Conservation (phyloP, 1,140 invertebrate genomes). For the Galendromus occidentalis region DNA sequence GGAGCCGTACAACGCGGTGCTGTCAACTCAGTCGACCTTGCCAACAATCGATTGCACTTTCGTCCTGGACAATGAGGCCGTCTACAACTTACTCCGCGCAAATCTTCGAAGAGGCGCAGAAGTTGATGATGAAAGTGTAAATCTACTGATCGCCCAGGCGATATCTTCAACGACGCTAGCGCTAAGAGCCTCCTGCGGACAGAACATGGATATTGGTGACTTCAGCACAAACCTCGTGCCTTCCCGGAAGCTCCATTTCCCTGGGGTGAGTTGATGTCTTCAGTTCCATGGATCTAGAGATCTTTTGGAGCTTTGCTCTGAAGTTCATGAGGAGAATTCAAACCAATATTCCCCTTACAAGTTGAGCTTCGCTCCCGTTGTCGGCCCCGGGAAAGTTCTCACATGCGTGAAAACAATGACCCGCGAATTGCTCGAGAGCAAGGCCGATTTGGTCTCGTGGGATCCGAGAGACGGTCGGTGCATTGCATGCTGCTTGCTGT, state of each 20-base stretch:
- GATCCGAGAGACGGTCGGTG: conserved; percentile 70
- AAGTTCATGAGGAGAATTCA: no score
- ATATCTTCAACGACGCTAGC: conserved; percentile 23
- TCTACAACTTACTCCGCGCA: conserved; percentile 25
- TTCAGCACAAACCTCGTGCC: conserved; percentile 23
- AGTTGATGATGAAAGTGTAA: conserved; percentile 30
- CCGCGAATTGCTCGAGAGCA: conserved; percentile 63
- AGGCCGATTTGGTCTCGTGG: conserved; percentile 82
- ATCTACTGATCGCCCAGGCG: conserved; percentile 26
- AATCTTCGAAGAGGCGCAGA: conserved; percentile 31
- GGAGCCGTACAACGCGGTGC: conserved; percentile 32
- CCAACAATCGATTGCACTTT: conserved; percentile 26
- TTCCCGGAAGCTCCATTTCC: conserved; percentile 27
- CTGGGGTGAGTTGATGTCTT: conserved; percentile 21
- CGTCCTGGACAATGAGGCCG: conserved; percentile 32
- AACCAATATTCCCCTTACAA: no score
- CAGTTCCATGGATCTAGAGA: no score
- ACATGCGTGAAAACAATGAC: conserved; percentile 41
- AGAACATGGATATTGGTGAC: conserved; percentile 24
- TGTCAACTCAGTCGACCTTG: conserved; percentile 27
- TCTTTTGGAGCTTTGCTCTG: no score
- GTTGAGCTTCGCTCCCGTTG: no score
- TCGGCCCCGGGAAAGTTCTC: no score
- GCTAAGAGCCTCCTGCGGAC: conserved; percentile 18
- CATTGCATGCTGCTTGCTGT: conserved; percentile 66